Conservation (phyloP, 2,113 vertebrate genomes). For the Azemiops feae region DNA sequence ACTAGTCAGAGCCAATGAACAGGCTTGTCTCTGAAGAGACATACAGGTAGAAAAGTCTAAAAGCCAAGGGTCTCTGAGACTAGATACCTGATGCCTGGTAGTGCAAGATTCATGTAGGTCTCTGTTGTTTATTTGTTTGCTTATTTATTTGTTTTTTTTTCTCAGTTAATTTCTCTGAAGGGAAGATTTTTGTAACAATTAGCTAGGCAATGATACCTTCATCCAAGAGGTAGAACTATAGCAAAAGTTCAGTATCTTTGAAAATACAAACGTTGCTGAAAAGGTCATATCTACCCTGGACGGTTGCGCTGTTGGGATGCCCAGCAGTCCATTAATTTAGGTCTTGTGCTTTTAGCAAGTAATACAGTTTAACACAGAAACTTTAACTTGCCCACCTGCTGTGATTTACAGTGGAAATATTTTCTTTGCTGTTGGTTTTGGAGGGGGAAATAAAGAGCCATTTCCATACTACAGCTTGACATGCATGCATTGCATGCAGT, state of each 20-base stretch:
- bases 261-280: not conserved
- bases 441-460: not conserved
- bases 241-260: not conserved
- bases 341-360: not conserved
- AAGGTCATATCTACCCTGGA: not conserved
- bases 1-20: not conserved
- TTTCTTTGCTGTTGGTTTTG: not conserved
- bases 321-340: not conserved
- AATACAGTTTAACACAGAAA: not conserved
- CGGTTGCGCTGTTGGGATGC: not conserved
- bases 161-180: not conserved
- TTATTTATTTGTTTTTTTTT: not conserved
- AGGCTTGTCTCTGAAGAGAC: not conserved
- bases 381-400: not conserved
- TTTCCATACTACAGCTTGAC: not conserved
- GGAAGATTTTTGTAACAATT: not conserved
- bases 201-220: not conserved
- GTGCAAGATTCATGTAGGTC: not conserved
- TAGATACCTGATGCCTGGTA: not conserved
- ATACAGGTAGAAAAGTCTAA: not conserved
- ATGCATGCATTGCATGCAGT: not conserved
- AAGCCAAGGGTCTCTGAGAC: not conserved
- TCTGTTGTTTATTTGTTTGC: not conserved
- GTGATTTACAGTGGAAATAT: not conserved
- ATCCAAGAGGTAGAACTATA: not conserved